These are phyloP conservation scores for Thalassaphorura encarpata DNA, from an alignment of 1,140 invertebrate species.

Conservation along the genomic window DNA sequence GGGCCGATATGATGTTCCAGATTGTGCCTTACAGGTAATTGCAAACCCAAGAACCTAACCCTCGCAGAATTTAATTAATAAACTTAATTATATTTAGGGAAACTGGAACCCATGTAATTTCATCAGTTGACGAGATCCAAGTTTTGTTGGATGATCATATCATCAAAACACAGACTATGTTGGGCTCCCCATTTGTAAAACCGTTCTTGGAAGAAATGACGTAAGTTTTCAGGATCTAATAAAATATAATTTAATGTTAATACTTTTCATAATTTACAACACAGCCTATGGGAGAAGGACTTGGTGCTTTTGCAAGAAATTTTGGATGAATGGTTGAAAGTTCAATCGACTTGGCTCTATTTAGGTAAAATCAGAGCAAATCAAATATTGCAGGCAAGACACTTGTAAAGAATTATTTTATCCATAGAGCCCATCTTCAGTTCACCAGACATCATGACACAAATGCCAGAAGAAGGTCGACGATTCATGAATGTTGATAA, in stretches of 20 bases:
- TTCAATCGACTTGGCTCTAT: slow-evolving; percentile 94
- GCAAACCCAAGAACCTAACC: too few species aligned
- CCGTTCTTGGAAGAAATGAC: slow-evolving; percentile 63
- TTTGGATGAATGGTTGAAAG: slow-evolving; percentile 90
- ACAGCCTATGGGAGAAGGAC: slow-evolving; percentile 62
- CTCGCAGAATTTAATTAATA: not conserved
- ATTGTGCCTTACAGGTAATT: slow-evolving; percentile 53
- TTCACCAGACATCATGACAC: slow-evolving; percentile 89
- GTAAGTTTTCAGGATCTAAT: slow-evolving; percentile 5
- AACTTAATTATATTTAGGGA: too few species aligned
- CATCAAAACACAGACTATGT: slow-evolving; percentile 95
- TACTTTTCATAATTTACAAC: not conserved
- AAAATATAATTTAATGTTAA: slow-evolving; percentile 32
- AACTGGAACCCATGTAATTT: slow-evolving; percentile 81
- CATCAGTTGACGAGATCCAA: slow-evolving; percentile 89
- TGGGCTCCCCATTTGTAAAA: slow-evolving; percentile 92
- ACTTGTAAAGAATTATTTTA: too few species aligned
- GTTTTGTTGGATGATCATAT: slow-evolving; percentile 91
- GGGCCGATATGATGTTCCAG: slow-evolving; percentile 74
- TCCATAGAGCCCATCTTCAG: slow-evolving; percentile 96
- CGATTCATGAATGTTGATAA: slow-evolving; percentile 86
- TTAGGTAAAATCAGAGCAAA: too few species aligned
- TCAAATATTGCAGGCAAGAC: too few species aligned
- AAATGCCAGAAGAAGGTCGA: slow-evolving; percentile 84
- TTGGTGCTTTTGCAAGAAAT: slow-evolving; percentile 75